Base-by-base conservation (phyloP, 1,140 invertebrate species). In the Drosophila pallidifrons region DNA sequence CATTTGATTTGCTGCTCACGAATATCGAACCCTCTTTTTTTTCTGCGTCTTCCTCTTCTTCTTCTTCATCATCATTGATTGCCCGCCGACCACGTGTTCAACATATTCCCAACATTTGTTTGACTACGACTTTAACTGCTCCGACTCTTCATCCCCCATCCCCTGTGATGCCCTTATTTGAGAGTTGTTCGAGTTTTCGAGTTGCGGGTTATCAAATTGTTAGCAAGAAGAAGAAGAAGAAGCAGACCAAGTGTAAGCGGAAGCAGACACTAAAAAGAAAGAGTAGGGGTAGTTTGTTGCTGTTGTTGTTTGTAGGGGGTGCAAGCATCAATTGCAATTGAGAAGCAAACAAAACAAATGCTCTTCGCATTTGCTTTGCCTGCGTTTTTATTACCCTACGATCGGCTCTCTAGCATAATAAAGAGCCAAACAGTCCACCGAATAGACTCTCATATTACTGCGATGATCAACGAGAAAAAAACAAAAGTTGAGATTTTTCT, bases 31-130 rank as follows among this genome's bases (percentile, higher is more conserved):
- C 41, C 41, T 43, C 41, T 32, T 11, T 5, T 30, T 16, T 1
- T 4, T 25, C 20, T 4, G 20, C 13, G 35, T 3, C 13, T 61
- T 25, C 20, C 20, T 25, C 20, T 25, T 15, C 30, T 20, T 30
- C 30, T 20, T 30, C 28, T 60, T 38, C 13, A 25, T 3, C 13
- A 49, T 15, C 30, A 38, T 38, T 2, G 35, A 38, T 38, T 8
- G 35, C 7, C 20, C 35, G 35, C 1, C 61, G 38, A 82, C 83
- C 83, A 87, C 83, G 83, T 87, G 83, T 88, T 87, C 67, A 87
- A 82, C 83, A 87, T 73, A 88, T 87, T 87, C 77, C 63, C 67
- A 88, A 88, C 83, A 87, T 11, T 38, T 80, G 80, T 81, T 87
- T 69, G 66, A 30, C 38, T 43, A 25, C 58, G 52, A 55, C 64